Evolutionary conservation across 2,797 vertebrate species (phyloP).

Genomic region (Paedocypris micromegethes): DNA sequence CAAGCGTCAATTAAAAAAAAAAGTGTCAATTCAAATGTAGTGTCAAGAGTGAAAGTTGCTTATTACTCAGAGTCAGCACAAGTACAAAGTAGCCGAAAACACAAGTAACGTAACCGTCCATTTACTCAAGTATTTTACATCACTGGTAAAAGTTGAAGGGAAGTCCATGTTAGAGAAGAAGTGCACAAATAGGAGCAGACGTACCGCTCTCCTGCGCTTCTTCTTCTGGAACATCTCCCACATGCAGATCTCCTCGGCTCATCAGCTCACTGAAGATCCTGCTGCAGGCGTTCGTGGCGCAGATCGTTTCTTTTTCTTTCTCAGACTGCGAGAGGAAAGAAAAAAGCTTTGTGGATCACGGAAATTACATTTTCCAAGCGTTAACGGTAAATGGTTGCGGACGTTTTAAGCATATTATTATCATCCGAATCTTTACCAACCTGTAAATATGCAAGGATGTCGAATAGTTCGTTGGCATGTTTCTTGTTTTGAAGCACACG

Average conservation of each 20-base stretch:
- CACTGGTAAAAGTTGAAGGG: too few relatives aligned
- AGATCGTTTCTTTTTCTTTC: slow-evolving; percentile 62
- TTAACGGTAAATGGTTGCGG: too few relatives aligned
- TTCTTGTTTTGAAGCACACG: slow-evolving; percentile 67
- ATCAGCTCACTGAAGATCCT: slow-evolving; percentile 77
- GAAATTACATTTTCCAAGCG: neutral
- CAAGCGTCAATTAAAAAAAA: too few relatives aligned
- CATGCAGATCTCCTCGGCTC: slow-evolving; percentile 75
- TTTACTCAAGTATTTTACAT: too few relatives aligned
- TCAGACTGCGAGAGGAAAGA: slow-evolving; percentile 64
- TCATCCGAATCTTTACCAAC: slow-evolving; percentile 51
- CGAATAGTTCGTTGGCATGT: slow-evolving; percentile 81
- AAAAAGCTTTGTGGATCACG: neutral
- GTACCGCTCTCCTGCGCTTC: slow-evolving; percentile 71
- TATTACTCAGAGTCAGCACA: too few relatives aligned
- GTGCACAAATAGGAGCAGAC: neutral
- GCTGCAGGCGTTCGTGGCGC: slow-evolving; percentile 64
- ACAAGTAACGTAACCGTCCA: too few relatives aligned
- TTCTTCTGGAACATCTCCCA: slow-evolving; percentile 74
- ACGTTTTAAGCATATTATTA: too few relatives aligned
- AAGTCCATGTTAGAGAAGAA: neutral
- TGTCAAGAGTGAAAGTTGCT: too few relatives aligned
- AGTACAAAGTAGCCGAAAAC: too few relatives aligned
- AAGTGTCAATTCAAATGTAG: too few relatives aligned
- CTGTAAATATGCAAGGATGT: slow-evolving; percentile 80